A percentile compares a stretch with the other conserved stretches of the same genome.
Evolutionary conservation across 1,140 invertebrate species (phyloP).

Genomic region (Eriocheir sinensis): DNA sequence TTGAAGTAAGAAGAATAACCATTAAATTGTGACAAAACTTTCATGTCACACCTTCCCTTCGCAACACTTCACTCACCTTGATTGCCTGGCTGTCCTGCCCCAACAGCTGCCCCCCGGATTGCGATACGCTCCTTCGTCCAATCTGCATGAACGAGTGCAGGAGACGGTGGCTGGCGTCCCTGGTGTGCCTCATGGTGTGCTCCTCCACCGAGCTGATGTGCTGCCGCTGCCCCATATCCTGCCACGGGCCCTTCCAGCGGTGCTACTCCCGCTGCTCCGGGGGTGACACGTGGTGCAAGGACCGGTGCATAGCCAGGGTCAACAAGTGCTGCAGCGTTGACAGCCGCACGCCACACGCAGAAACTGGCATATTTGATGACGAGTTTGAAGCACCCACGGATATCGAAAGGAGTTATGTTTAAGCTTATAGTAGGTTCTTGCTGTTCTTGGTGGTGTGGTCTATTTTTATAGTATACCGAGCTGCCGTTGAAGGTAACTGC

Average conservation of each 20-base stretch:
- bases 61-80: no score
- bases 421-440: no score
- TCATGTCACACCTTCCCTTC: no score
- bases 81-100: no score
- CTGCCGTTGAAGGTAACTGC: no score
- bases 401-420: no score
- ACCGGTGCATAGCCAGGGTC: slow-evolving; percentile 9
- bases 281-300: slow-evolving; percentile 9
- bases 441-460: no score
- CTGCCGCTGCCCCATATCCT: slow-evolving; percentile 35
- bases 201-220: slow-evolving; percentile 34
- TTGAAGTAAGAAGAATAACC: no score
- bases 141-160: slow-evolving; percentile 23
- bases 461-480: no score
- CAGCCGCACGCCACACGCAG: background rate
- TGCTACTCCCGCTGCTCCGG: background rate
- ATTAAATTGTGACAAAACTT: no score
- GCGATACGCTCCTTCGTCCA: background rate
- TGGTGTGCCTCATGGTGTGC: slow-evolving; percentile 35
- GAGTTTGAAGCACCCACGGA: no score
- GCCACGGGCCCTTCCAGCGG: background rate
- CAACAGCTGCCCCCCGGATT: background rate
- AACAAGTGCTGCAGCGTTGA: background rate
- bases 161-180: background rate
- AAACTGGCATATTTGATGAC: background rate